Percentiles rank a stretch among this genome's conserved stretches.
phyloP scores from a whole-genome alignment of 2,888 invertebrate genomes.

The Tryphoninae sp. region DNA sequence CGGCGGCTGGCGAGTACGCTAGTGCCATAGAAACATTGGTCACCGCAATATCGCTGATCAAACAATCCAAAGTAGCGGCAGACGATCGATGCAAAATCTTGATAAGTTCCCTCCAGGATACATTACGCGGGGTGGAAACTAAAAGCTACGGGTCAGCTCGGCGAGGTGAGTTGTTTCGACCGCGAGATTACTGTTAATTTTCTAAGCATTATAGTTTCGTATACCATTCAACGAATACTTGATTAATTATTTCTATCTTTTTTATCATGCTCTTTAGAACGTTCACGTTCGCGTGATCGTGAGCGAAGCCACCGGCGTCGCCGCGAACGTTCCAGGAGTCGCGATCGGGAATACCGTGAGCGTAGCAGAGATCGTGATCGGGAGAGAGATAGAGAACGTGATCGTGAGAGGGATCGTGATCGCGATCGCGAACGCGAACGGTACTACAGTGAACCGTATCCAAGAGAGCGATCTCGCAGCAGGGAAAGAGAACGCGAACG shows the following conservation, averaged over 20 bases:
- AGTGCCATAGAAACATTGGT: conserved; percentile 99
- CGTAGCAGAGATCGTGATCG: conserved; percentile 82
- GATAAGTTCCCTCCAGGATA: conserved; percentile 97
- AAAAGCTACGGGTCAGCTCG: conserved; percentile 94
- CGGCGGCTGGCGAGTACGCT: conserved; percentile 98
- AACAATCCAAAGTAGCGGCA: conserved; percentile 96
- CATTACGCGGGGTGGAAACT: conserved; percentile 97
- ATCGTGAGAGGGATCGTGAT: conserved; percentile 82
- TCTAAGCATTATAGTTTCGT: neutral
- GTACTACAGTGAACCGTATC: conserved; percentile 82
- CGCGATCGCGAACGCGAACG: conserved; percentile 83
- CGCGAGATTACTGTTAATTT: neutral
- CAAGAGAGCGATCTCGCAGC: conserved; percentile 91
- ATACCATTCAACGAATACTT: neutral
- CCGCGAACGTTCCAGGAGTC: conserved; percentile 88
- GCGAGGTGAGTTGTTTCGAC: conserved; percentile 83
- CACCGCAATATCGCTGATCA: conserved; percentile 98
- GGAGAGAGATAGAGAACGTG: conserved; percentile 84
- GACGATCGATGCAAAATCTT: conserved; percentile 99
- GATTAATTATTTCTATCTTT: neutral
- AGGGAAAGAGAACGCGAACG: conserved; percentile 86
- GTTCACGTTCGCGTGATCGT: conserved; percentile 82
- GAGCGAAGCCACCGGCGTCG: conserved; percentile 84
- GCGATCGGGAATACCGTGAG: conserved; percentile 85
- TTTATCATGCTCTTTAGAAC: conserved; percentile 76